Percentiles rank a stretch among this genome's conserved stretches.
phyloP scores from a whole-genome alignment of 2,888 invertebrate genomes.

The Tiliacea aurago region DNA sequence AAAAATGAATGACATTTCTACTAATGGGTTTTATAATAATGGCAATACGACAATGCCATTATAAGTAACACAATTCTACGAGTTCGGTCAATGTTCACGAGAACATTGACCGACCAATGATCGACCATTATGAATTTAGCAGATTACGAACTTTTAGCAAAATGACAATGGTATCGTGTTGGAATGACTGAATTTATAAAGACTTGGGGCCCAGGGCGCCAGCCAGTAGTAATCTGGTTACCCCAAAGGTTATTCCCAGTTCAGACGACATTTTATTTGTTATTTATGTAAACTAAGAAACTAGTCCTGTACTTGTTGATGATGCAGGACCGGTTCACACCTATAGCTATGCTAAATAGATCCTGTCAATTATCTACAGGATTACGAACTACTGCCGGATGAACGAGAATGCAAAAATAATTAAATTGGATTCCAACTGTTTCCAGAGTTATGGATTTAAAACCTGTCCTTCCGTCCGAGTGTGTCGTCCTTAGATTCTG shows the following conservation, averaged over 20 bases:
- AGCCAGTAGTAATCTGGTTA: not conserved
- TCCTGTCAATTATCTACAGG: conserved; percentile 12
- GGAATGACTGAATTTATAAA: too few relatives aligned
- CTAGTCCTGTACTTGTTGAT: conserved; percentile 1
- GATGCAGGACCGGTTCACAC: conserved; percentile 24
- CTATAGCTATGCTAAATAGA: conserved; percentile 15
- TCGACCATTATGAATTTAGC: too few relatives aligned
- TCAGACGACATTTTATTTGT: conserved; percentile 25
- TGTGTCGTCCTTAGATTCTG: not conserved
- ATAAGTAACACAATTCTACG: too few relatives aligned
- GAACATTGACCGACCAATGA: too few relatives aligned
- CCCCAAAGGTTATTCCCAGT: conserved; percentile 6
- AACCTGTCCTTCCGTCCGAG: not conserved
- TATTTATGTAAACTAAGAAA: conserved; percentile 35
- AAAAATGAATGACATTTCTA: too few relatives aligned
- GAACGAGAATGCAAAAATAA: conserved; percentile 29
- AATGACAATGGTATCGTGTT: too few relatives aligned
- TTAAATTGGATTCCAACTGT: conserved; percentile 17
- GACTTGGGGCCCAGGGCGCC: not conserved
- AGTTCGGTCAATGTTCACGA: too few relatives aligned
- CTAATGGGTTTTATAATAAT: too few relatives aligned
- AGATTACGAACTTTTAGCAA: too few relatives aligned
- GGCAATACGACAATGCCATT: too few relatives aligned
- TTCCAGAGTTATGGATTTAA: not conserved
- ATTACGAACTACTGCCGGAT: conserved; percentile 12